phyloP scores from a whole-genome alignment of 1,140 invertebrate species.

The Drosophila carrolli region DNA sequence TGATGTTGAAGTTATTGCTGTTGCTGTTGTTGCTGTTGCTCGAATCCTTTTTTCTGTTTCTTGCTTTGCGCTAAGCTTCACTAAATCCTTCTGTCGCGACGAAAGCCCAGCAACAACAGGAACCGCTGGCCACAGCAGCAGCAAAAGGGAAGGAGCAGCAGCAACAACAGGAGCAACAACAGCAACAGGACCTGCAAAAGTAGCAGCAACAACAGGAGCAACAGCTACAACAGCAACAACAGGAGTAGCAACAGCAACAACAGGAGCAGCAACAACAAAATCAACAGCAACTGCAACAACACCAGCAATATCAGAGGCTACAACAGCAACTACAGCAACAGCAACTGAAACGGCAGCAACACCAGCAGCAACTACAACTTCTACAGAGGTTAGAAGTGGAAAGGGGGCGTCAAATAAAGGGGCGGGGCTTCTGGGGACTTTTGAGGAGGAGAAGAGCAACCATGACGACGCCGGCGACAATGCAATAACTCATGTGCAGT shows the following conservation, averaged over 20 bases:
- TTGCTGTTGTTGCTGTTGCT: constrained; percentile 6
- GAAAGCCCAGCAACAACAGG: constrained; percentile 44
- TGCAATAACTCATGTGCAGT: constrained; percentile 73
- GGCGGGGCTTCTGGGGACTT: constrained; percentile 3
- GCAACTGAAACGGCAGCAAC: not conserved
- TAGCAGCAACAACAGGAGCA: not conserved
- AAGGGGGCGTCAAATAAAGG: constrained; percentile 8
- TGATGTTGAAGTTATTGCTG: not conserved
- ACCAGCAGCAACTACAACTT: constrained; percentile 5
- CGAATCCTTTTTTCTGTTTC: constrained; percentile 44
- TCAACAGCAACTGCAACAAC: constrained; percentile 17
- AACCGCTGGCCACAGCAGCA: constrained; percentile 41
- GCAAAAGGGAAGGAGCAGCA: not conserved
- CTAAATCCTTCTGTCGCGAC: constrained; percentile 73
- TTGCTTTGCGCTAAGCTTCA: constrained; percentile 62
- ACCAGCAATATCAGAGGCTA: constrained; percentile 18
- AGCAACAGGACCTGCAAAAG: not conserved
- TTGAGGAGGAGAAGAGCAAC: constrained; percentile 34
- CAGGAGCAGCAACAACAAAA: constrained; percentile 20
- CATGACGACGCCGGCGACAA: constrained; percentile 60
- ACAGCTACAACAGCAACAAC: constrained; percentile 1
- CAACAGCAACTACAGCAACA: not conserved
- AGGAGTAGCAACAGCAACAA: constrained; percentile 28
- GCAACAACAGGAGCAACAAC: constrained; percentile 3
- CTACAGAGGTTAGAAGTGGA: constrained; percentile 25